phyloP scores from a whole-genome alignment of 2,113 vertebrate genomes.

The Cottus gobio region DNA sequence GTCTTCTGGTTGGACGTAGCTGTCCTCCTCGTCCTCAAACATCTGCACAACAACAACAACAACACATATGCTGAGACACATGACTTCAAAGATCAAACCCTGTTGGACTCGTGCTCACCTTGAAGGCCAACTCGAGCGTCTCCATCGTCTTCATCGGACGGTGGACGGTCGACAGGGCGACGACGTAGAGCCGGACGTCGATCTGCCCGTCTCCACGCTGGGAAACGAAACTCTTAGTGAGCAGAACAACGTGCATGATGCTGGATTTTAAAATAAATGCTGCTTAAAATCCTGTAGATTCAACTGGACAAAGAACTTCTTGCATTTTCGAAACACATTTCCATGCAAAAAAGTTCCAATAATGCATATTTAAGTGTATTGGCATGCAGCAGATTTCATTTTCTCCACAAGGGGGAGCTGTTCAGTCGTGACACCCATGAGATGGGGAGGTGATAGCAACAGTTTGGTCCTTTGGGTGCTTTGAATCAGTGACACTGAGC shows the following conservation, averaged over 20 bases:
- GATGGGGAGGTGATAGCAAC: background rate
- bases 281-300: background rate
- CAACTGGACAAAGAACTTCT: background rate
- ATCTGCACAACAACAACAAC: conserved; percentile 78
- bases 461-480: background rate
- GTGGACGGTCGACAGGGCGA: conserved; percentile 90
- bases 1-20: conserved; percentile 81
- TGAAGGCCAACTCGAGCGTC: conserved; percentile 91
- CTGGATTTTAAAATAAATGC: too few species aligned
- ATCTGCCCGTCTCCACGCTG: conserved; percentile 85
- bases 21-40: conserved; percentile 83
- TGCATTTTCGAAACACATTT: background rate
- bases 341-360: background rate
- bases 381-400: background rate
- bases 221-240: conserved; percentile 9
- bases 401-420: conserved; percentile 19
- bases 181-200: conserved; percentile 89
- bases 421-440: background rate
- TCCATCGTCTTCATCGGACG: conserved; percentile 89
- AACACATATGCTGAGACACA: background rate
- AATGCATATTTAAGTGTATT: background rate
- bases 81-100: background rate
- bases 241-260: background rate
- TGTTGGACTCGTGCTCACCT: conserved; percentile 75
- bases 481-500: background rate